Base-by-base conservation (phyloP, 2,113 vertebrate species). In the Struthidea cinerea region DNA sequence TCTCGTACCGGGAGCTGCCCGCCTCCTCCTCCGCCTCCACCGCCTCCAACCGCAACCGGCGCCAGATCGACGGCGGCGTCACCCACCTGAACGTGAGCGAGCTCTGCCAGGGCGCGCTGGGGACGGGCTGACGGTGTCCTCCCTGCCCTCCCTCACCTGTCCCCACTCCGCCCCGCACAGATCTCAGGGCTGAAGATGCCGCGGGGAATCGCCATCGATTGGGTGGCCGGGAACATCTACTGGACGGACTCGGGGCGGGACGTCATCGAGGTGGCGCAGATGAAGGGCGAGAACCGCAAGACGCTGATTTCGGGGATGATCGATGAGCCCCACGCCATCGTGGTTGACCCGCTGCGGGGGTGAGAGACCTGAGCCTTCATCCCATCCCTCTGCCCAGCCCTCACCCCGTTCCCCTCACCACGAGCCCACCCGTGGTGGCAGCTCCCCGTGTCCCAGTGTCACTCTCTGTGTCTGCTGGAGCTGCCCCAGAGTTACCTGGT, bases 221-320 rank as follows among this genome's bases (percentile, higher is more conserved):
- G 99, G 99, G 99, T 99, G 44, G 99, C 99, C 0, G 99, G 98
- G 46, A 99, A 99, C 89, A 98, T 99, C 79, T 99, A 99, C 97
- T 99, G 99, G 99, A 99, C 99, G 0, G 99, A 99, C 97, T 99
- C 99, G 0, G 99, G 99, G 61, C 98, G 99, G 5, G 99, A 99
- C 3, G 99, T 99, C 17, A 99, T 99, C 3, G 99, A 99, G 94
- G 99, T 99, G 96, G 99, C 99, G 0, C 99, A 99, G 90, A 99
- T 99, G 97, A 99, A 99, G 7, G 99, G 99, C 33, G 99, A 99
- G 96, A 98, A 99, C 64, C 98, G 99, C 96, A 99, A 99, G 97
- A 99, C 99, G 0, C 98, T 99, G 67, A 98, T 99, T 94, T 99
- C 99, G 0, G 99, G 99, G 94, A 99, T 99, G 99, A 99, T 99